Evolutionary conservation across 2,113 vertebrate species (phyloP).

Genomic region (Strigops habroptila): DNA sequence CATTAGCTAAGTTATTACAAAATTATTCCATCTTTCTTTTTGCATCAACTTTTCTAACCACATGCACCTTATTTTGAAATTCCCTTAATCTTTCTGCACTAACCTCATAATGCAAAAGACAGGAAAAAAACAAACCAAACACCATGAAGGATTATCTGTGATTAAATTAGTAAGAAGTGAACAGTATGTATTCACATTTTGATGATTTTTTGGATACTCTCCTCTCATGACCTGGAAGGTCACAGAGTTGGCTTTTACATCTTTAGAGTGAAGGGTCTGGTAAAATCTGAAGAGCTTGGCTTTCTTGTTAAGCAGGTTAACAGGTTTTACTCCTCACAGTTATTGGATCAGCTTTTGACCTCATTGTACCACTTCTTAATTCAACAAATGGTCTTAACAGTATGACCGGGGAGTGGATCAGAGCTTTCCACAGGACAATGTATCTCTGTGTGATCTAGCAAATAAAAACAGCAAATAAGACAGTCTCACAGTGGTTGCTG

Average conservation of each 20-base stretch:
- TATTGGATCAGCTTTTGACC: slow-evolving; percentile 51
- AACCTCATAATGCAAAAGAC: not conserved
- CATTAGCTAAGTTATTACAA: not conserved
- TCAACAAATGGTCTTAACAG: not conserved
- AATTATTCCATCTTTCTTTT: not conserved
- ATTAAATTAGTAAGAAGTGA: not conserved
- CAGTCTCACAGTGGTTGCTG: not conserved
- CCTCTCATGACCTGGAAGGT: not conserved
- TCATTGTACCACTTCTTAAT: not conserved
- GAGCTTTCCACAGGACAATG: not conserved
- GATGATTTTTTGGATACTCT: not conserved
- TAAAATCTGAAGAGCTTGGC: not conserved
- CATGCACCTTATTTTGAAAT: not conserved
- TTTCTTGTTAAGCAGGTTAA: slow-evolving; percentile 55
- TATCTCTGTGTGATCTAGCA: not conserved
- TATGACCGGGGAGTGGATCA: not conserved
- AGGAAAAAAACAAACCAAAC: not conserved
- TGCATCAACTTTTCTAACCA: not conserved
- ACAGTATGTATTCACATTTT: not conserved
- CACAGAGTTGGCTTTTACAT: not conserved
- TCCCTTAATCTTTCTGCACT: not conserved
- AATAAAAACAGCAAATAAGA: not conserved
- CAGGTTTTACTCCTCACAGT: slow-evolving; percentile 8
- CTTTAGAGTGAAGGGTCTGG: not conserved
- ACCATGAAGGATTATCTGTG: not conserved